Base-by-base conservation (phyloP, 1,140 invertebrate species). In the Lycorma delicatula region DNA sequence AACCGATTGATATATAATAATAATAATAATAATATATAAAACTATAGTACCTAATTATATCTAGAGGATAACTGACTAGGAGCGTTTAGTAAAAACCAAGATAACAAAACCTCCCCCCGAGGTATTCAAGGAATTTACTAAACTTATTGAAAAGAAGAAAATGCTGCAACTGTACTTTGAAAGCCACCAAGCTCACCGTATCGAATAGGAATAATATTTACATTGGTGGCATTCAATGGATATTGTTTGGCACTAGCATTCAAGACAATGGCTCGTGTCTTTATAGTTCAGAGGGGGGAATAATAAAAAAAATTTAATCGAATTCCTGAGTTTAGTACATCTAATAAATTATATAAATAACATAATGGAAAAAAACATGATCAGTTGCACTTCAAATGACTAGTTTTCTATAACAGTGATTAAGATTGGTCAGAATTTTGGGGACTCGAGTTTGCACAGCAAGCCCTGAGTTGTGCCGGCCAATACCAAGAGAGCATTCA, bases 351-450 rank as follows among this genome's bases (percentile, higher is more conserved):
- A n/a, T n/a, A n/a, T n/a, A n/a, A n/a, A n/a, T n/a, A n/a, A n/a
- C n/a, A n/a, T n/a, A n/a, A n/a, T n/a, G n/a, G n/a, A n/a, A n/a
- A n/a, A n/a, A n/a, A n/a, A n/a, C n/a, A n/a, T n/a, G n/a, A n/a
- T 16, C 22, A 46, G 53, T 55, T 55, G 53, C 53, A 55, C 53
- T 23, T 44, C 1, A 46, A 55, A 46, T 55, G 53, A 55, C 53
- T 55, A 55, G 53, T 55, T 55, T 25, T 22, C 53, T 55, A 20
- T 18, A 54, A 54, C 38, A 27, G 38, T 54, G 13, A 22, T 38
- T 27, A 23, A 13, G 3, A 18, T 12, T 4, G 18, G 18, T 38
- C 36, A 38, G 18, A 18, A n/a, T 12, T 38, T 18, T n/a, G 36
- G 13, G 13, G 13, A n/a, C 3, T 18, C 36, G 12, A 38, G 36